These are phyloP conservation scores for Eledone cirrhosa DNA, from an alignment of 2,888 invertebrate species.

Conservation along the genomic window DNA sequence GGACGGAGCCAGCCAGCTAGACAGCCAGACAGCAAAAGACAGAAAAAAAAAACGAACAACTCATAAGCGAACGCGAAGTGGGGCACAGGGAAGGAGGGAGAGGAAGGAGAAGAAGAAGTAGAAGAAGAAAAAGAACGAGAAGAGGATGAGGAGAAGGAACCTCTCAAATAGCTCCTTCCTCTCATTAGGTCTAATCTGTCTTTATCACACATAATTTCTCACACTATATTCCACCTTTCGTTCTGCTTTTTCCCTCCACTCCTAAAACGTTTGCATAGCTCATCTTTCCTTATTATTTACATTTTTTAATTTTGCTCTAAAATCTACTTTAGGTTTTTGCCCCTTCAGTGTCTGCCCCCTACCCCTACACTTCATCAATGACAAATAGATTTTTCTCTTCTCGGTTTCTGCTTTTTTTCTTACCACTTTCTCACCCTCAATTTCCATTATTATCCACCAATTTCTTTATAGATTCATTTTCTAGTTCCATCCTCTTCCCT, in stretches of 20 bases:
- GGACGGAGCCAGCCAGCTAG: not conserved
- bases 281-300: too few relatives aligned
- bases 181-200: too few relatives aligned
- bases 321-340: too few relatives aligned
- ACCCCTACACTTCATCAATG: too few relatives aligned
- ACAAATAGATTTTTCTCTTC: not conserved
- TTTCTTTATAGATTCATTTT: not conserved
- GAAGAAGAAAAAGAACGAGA: not conserved
- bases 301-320: too few relatives aligned
- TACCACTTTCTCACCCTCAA: not conserved
- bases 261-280: not conserved
- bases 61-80: not conserved
- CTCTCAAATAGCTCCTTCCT: too few relatives aligned
- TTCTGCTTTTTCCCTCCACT: not conserved
- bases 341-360: too few relatives aligned
- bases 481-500: not conserved
- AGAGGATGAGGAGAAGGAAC: too few relatives aligned
- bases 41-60: not conserved
- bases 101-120: not conserved
- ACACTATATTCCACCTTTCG: too few relatives aligned
- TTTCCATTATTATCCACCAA: not conserved
- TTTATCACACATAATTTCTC: too few relatives aligned
- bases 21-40: not conserved
- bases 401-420: not conserved
- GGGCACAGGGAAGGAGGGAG: too few relatives aligned